Conservation (phyloP, 2,797 vertebrate species). For the Malacoctenus gilli region DNA sequence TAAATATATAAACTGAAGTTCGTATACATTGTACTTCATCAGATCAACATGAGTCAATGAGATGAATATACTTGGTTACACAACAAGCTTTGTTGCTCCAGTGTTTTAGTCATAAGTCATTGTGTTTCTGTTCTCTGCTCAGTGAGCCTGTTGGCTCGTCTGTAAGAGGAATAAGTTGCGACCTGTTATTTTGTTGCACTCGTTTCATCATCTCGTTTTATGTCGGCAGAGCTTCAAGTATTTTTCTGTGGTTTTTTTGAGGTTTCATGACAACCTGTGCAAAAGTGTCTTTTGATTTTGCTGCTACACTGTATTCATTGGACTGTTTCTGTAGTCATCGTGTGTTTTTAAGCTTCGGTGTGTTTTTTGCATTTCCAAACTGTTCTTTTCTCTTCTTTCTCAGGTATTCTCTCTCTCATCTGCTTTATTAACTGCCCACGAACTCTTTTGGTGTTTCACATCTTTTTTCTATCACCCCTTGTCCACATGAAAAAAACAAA, state of each 20-base stretch:
- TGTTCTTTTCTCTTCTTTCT: slow-evolving; percentile 90
- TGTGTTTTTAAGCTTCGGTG: slow-evolving; percentile 80
- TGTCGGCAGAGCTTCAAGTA: slow-evolving; percentile 40
- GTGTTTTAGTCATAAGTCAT: too few species aligned
- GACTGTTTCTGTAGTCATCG: slow-evolving; percentile 45
- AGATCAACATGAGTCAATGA: too few species aligned
- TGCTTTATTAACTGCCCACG: slow-evolving; percentile 92
- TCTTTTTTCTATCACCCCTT: slow-evolving; percentile 84
- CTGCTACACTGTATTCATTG: slow-evolving; percentile 27
- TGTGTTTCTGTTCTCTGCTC: too few species aligned
- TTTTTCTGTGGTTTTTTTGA: slow-evolving; percentile 6
- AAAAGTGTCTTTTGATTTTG: slow-evolving; percentile 11
- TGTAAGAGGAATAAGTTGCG: not conserved
- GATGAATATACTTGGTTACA: too few species aligned
- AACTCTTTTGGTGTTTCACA: slow-evolving; percentile 87
- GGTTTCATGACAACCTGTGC: slow-evolving; percentile 13
- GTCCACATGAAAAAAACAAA: slow-evolving; percentile 80
- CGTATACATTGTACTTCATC: too few species aligned
- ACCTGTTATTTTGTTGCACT: not conserved
- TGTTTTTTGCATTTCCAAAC: slow-evolving; percentile 87
- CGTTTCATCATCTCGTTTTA: slow-evolving; percentile 10
- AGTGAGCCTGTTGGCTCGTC: too few species aligned
- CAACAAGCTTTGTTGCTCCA: too few species aligned
- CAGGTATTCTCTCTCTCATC: slow-evolving; percentile 98
- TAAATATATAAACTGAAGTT: too few species aligned